Percentiles rank a stretch among this genome's conserved stretches.
phyloP scores from a whole-genome alignment of 2,113 vertebrate species.

The Lucifuga dentata region DNA sequence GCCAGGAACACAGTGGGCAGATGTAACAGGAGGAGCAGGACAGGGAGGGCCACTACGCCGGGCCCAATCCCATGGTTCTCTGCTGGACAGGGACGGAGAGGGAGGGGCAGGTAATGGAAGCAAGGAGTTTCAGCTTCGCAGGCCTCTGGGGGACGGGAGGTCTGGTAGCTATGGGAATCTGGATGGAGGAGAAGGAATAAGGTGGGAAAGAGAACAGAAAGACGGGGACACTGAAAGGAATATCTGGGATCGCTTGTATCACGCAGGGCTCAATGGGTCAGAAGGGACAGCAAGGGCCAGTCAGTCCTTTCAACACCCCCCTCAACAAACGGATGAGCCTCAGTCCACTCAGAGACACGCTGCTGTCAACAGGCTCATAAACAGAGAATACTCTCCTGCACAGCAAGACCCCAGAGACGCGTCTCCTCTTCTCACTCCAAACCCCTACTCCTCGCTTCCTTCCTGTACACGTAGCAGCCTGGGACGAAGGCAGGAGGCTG shows the following conservation, averaged over 20 bases:
- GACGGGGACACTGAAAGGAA: constrained; percentile 52
- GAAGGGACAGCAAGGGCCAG: constrained; percentile 32
- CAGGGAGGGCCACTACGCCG: constrained; percentile 79
- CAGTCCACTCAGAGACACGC: constrained; percentile 73
- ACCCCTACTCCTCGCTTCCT: constrained; percentile 60
- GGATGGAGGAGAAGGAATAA: constrained; percentile 61
- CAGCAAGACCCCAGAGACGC: constrained; percentile 64
- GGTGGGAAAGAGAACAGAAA: constrained; percentile 46
- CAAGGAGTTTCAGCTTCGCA: constrained; percentile 69
- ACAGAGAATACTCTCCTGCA: constrained; percentile 78
- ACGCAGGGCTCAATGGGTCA: constrained; percentile 60
- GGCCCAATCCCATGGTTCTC: constrained; percentile 89
- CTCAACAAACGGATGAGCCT: constrained; percentile 23
- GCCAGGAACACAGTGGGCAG: constrained; percentile 16
- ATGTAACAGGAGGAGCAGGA: constrained; percentile 51
- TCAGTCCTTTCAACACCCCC: constrained; percentile 28
- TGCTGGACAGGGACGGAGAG: constrained; percentile 78
- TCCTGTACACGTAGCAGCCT: constrained; percentile 76
- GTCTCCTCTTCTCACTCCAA: constrained; percentile 37
- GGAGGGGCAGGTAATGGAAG: constrained; percentile 14
- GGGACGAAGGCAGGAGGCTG: constrained; percentile 50
- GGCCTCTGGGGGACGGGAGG: constrained; percentile 82
- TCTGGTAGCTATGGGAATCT: constrained; percentile 77
- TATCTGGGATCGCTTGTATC: constrained; percentile 44
- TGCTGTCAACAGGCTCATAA: constrained; percentile 84